Evolutionary conservation across 2,888 invertebrate species (phyloP), one percentile per base, ranked within the genome.

Genomic region (Sphaerolaimus hirsutus): DNA sequence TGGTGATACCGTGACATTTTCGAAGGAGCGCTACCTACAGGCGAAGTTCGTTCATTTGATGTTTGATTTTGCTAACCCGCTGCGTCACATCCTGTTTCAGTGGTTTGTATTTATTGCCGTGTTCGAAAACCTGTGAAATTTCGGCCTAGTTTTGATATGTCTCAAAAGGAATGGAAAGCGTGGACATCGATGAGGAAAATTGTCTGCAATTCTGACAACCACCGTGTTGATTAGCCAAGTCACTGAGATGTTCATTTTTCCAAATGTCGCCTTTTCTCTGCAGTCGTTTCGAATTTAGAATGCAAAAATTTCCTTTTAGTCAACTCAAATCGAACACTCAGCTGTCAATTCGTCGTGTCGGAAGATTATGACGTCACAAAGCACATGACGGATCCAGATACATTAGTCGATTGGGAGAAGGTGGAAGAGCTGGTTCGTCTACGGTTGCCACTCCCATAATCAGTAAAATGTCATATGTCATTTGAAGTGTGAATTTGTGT

Each of bases 271-370:
- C n/a, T n/a, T n/a, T n/a, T n/a, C n/a, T n/a, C n/a, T n/a, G n/a
- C n/a, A n/a, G n/a, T n/a, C n/a, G n/a, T n/a, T n/a, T n/a, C n/a
- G n/a, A n/a, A n/a, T n/a, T n/a, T n/a, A n/a, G n/a, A n/a, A n/a
- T n/a, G n/a, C n/a, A 36, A 4, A 4, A 19, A 36, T 17, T 10
- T 17, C 7, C 5, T 10, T 10, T 36, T 5, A 36, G 3, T 36
- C n/a, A n/a, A n/a, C n/a, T n/a, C n/a, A n/a, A n/a, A n/a, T n/a
- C n/a, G n/a, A n/a, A n/a, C n/a, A n/a, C n/a, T 26, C 54, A 68
- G 86, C 69, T 91, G 87, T 67, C 89, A 91, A 69, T 91, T 91
- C 74, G 77, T 91, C 61, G 83, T 91, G 52, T 77, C 76, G 61
- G 74, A 76, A 55, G 74, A 73, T 61, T 78, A 77, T 45, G 79